These are phyloP conservation scores for Stomorhina lunata DNA, from an alignment of 2,888 invertebrate species.

Conservation along the genomic window DNA sequence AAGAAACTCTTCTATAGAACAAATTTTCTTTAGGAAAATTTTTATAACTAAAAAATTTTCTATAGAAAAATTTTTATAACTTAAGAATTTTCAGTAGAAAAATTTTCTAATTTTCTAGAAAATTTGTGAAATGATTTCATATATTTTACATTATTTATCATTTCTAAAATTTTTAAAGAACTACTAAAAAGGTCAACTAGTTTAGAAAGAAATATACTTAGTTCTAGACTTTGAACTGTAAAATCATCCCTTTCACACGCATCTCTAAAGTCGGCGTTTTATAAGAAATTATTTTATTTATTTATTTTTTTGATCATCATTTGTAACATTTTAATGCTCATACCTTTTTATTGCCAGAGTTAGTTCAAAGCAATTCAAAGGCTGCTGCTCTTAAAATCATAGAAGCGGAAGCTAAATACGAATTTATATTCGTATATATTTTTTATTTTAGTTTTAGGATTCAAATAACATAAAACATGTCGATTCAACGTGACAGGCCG, in stretches of 20 bases:
- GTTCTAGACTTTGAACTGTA: neutral
- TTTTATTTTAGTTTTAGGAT: constrained; percentile 18
- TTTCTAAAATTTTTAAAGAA: neutral
- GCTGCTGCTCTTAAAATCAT: constrained; percentile 20
- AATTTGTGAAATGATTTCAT: no score
- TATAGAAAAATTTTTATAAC: no score
- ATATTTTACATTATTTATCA: constrained; percentile 49
- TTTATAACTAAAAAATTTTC: no score
- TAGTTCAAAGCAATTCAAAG: neutral
- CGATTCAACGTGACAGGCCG: constrained; percentile 44
- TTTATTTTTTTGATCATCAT: constrained; percentile 6
- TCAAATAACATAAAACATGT: constrained; percentile 43
- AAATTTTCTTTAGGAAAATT: no score
- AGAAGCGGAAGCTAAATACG: constrained; percentile 17
- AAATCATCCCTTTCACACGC: constrained; percentile 10
- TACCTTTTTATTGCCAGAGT: constrained; percentile 16
- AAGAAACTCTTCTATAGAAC: no score
- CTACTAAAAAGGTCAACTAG: constrained; percentile 40
- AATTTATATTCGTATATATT: neutral
- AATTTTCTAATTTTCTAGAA: no score
- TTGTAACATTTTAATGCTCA: constrained; percentile 35
- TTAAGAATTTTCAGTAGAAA: no score
- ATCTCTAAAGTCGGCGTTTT: neutral
- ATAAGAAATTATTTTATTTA: neutral
- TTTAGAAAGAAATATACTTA: constrained; percentile 3